Base-by-base conservation (phyloP, 1,140 invertebrate genomes). In the Euglossa dilemma region DNA sequence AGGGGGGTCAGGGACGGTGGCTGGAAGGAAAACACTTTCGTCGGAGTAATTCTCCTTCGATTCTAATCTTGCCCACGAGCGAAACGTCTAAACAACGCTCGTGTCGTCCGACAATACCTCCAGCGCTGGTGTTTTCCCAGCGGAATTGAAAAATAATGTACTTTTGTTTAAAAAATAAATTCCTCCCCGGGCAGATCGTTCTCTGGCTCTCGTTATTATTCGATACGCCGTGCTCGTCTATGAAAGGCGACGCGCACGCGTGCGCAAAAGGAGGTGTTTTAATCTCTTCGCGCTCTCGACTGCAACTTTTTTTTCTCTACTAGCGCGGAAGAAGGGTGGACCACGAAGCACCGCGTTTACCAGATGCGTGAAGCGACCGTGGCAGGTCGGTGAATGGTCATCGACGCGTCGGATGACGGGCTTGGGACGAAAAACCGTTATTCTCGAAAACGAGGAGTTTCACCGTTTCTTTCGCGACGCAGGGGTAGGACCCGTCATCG, bases 401-500 rank as follows among this genome's bases (percentile, higher is more conserved):
- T 79, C 56, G 75, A 79, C 63, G 18, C 50, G 74, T 0, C 23
- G n/a, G 25, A 56, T 36, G 74, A 64, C 75, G 47, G 12, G 18
- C 25, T 43, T 20, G 54, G 14, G 43, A 0, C 76, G 72, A 78
- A 78, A 83, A 80, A 70, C 77, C 77, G 56, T 1, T 36, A 67
- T 69, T 59, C 72, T 76, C 59, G 36, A 77, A 85, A 87, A 77
- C 76, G 56, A 64, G 64, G 79, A 85, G 45, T 76, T 82, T 72
- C 69, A 72, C 85, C 76, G 70, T 87, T 85, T 82, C 80, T 77
- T 84, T 84, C n/a, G 18, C 16, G 16, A 36, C 76, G 11, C 20
- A n/a, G 25, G 63, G 64, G 56, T n/a, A 43, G 25, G 66, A 16
- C 52, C 54, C 74, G 85, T 90, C 90, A 92, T 91, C 90, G 89